Conservation (phyloP, 2,113 vertebrate species). For the Ivindomyrus marchei region DNA sequence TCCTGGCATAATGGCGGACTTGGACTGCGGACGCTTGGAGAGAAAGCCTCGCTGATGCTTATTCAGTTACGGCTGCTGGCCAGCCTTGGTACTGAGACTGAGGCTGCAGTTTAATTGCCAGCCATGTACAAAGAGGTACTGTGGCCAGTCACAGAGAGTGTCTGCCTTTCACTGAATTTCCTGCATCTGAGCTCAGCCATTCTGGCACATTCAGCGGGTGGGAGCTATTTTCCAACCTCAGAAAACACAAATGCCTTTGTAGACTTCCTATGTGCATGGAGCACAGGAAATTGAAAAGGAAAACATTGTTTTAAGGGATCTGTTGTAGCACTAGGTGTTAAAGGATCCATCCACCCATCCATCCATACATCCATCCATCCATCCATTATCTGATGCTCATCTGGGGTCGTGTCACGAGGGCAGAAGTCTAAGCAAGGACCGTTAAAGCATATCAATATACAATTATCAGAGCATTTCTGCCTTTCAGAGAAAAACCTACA, state of each 20-base stretch:
- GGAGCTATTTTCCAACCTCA: slow-evolving; percentile 54
- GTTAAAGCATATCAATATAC: background rate
- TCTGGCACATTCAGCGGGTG: slow-evolving; percentile 46
- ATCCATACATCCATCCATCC: background rate
- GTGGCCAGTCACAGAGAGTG: slow-evolving; percentile 36
- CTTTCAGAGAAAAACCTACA: background rate
- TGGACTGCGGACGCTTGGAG: background rate
- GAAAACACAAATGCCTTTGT: slow-evolving; percentile 26
- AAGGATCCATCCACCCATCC: background rate
- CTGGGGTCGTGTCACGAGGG: background rate
- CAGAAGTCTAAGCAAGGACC: background rate
- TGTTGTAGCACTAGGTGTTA: background rate
- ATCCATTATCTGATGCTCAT: background rate
- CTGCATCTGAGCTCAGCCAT: slow-evolving; percentile 50
- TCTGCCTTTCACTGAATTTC: slow-evolving; percentile 51
- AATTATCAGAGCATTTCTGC: background rate
- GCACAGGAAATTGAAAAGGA: background rate
- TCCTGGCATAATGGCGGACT: background rate
- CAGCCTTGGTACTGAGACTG: slow-evolving; percentile 13
- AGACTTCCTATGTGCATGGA: background rate
- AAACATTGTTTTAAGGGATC: background rate
- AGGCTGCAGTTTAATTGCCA: slow-evolving; percentile 52
- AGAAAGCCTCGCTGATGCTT: background rate
- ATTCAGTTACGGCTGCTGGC: slow-evolving; percentile 47
- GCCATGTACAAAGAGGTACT: slow-evolving; percentile 54